Conservation (phyloP, 30 jellyfish, hydroid and myxozoan genomes). For the Cassiopea andromeda region DNA sequence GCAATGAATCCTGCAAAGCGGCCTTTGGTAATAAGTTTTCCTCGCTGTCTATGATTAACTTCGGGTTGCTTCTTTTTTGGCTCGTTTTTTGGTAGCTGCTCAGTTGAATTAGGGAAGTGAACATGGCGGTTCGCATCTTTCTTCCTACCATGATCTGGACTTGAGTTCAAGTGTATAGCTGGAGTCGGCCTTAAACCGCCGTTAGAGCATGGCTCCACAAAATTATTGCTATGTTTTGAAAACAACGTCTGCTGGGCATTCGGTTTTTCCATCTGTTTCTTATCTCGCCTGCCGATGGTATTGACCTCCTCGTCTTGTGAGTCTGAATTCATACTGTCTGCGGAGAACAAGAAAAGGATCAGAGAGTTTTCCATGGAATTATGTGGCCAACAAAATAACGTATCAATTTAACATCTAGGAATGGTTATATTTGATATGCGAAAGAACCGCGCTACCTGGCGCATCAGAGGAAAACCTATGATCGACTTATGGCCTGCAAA, state of each 20-base stretch:
- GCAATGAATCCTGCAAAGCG: constrained; percentile 59
- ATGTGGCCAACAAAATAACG: constrained; percentile 13
- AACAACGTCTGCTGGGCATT: constrained; percentile 8
- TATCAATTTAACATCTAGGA: constrained; percentile 27
- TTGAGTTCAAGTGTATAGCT: background rate
- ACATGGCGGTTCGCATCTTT: constrained; percentile 39
- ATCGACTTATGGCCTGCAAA: background rate
- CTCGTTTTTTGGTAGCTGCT: background rate
- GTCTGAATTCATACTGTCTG: constrained; percentile 34
- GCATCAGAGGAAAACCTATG: background rate
- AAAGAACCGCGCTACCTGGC: constrained; percentile 27
- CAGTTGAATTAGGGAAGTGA: constrained; percentile 30
- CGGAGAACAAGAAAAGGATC: background rate
- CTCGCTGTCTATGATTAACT: background rate
- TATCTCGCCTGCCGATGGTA: constrained; percentile 1
- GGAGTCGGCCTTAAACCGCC: background rate
- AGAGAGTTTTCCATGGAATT: constrained; percentile 12
- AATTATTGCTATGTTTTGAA: constrained; percentile 5
- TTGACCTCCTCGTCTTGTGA: constrained; percentile 22
- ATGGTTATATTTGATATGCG: constrained; percentile 7
- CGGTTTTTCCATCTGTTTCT: constrained; percentile 1
- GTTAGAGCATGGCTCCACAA: background rate
- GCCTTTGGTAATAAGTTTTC: constrained; percentile 39
- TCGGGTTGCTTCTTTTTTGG: background rate
- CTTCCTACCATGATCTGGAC: background rate